These are phyloP conservation scores for Sceloporus tristichus DNA, from an alignment of 2,113 vertebrate species.

Conservation along the genomic window DNA sequence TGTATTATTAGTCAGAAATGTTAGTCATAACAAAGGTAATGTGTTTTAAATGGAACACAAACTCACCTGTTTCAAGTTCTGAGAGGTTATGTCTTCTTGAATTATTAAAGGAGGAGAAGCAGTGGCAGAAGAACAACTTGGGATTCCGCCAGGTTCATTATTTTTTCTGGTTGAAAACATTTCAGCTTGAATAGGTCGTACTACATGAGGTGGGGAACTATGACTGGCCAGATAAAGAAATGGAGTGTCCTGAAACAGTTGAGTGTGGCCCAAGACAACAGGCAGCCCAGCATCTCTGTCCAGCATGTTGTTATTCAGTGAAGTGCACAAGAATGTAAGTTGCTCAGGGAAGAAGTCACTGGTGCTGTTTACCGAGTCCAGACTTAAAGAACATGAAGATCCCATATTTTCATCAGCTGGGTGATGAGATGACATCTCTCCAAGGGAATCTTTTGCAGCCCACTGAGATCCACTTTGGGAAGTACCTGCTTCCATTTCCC, in stretches of 20 bases:
- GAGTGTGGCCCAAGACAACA: neutral
- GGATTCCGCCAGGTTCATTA: neutral
- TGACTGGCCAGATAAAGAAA: constrained; percentile 6
- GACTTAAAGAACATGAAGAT: neutral
- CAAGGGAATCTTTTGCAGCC: constrained; percentile 2
- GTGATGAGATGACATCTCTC: neutral
- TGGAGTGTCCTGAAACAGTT: constrained; percentile 15
- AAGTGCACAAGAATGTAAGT: neutral
- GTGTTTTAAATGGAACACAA: constrained; percentile 21
- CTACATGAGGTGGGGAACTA: constrained; percentile 12
- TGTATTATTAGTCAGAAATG: neutral
- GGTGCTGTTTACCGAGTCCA: accelerated
- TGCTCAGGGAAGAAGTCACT: constrained; percentile 16
- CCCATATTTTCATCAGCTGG: neutral
- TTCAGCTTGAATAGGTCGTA: constrained; percentile 30
- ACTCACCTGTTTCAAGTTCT: constrained; percentile 43
- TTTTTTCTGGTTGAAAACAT: neutral
- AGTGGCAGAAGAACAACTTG: constrained; percentile 12
- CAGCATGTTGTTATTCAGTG: neutral
- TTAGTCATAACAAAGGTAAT: neutral
- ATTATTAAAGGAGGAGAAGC: constrained; percentile 3
- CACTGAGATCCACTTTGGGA: constrained; percentile 15
- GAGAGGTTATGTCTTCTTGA: constrained; percentile 1
- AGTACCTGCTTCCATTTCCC: constrained; percentile 9
- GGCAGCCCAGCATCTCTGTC: neutral